Evolutionary conservation across 2,888 invertebrate genomes (phyloP), one percentile per base, ranked within the genome.

Genomic region (Chrysolina americana): DNA sequence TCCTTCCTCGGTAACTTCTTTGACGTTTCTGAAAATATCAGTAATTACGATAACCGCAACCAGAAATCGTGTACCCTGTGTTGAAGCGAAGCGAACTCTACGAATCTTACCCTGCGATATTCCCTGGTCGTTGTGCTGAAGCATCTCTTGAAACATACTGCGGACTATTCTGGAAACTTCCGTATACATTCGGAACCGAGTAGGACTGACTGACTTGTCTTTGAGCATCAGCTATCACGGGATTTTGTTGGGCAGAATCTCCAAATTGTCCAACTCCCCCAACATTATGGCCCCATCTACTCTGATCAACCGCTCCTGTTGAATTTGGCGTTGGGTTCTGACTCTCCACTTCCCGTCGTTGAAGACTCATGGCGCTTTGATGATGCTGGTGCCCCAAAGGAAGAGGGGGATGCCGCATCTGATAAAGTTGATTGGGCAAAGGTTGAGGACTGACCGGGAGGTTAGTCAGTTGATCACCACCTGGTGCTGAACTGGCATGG

Each of bases 1-100:
- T 48, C 71, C 71, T 63, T 76, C 78, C 13, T 70, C 69, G 9
- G 70, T 28, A 9, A 59, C 59, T 28, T 59, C 59, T 15, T 15
- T 50, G 19, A 19, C 50, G 28, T 68, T 73, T 64, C 64, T 69
- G 65, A 64, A 73, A 73, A 73, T 28, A n/a, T 48, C 21, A 17
- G 2, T 8, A 17, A 59, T 10, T 4, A 50, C n/a, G n/a, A 19
- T 17, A 50, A 50, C 10, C 19, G 1, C 10, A 50, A 15, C 44
- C 44, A 2, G 11, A 44, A 44, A 44, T 13, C 15, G 15, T 44
- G 0, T 36, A 36, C 36, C 28, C 44, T 44, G 2, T 1, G 13
- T 9, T 44, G 44, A 9, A 44, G 11, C 13, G 44, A 44, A 11
- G 44, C 2, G 2, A 44, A 44, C 9, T 6, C 17, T 10, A 50